phyloP scores from a whole-genome alignment of 1,140 invertebrate genomes.

The Pseudomyrmex sp. region DNA sequence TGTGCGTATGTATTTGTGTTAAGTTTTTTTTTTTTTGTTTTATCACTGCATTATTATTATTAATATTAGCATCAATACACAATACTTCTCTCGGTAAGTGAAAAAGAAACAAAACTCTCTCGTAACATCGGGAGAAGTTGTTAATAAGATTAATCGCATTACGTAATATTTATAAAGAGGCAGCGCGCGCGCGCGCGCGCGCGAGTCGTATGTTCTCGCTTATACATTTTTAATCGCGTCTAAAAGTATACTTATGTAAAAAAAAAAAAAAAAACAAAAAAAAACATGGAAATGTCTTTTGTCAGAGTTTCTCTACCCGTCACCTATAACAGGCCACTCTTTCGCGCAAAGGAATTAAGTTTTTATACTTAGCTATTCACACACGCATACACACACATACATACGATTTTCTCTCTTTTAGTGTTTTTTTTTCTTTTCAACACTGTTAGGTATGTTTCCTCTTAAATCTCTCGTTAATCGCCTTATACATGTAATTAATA shows the following conservation, averaged over 20 bases:
- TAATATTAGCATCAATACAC: conserved; percentile 79
- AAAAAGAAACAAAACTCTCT: conserved; percentile 64
- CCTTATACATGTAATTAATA: conserved; percentile 20
- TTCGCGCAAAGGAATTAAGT: conserved; percentile 39
- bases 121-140: conserved; percentile 69
- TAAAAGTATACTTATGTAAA: conserved; percentile 52
- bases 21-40: conserved; percentile 17
- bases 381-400: neutral
- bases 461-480: conserved; percentile 50
- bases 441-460: conserved; percentile 43
- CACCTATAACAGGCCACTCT: conserved; percentile 50
- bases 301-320: conserved; percentile 50
- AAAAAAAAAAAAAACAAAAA: neutral
- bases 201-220: conserved; percentile 62
- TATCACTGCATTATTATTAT: conserved; percentile 52
- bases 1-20: conserved; percentile 48
- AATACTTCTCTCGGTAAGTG: conserved; percentile 77
- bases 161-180: conserved; percentile 76
- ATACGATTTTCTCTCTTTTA: too few relatives aligned
- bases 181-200: conserved; percentile 7
- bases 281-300: conserved; percentile 61
- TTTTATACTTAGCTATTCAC: conserved; percentile 51
- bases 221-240: conserved; percentile 72
- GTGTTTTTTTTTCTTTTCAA: conserved; percentile 13
- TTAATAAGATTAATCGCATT: conserved; percentile 81